phyloP scores from a whole-genome alignment of 2,888 invertebrate species.

The Oscheius sp. region DNA sequence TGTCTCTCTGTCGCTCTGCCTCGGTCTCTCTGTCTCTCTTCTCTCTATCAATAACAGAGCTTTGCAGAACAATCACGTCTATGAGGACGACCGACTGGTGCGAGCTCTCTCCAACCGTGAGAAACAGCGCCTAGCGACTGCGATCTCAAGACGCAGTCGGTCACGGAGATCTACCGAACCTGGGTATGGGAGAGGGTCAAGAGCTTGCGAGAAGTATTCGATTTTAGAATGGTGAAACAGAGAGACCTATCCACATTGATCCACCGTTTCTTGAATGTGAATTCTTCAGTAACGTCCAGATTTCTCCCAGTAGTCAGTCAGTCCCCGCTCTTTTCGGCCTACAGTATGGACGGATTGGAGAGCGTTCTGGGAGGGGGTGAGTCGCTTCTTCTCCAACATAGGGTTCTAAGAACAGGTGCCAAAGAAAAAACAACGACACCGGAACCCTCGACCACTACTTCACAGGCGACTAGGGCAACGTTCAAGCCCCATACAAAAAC shows the following conservation, averaged over 20 bases:
- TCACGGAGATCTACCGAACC: background rate
- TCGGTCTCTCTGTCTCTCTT: background rate
- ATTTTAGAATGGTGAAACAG: slow-evolving; percentile 39
- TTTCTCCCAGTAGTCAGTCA: slow-evolving; percentile 55
- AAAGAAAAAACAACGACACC: background rate
- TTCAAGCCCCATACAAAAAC: slow-evolving; percentile 25
- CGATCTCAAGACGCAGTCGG: slow-evolving; percentile 24
- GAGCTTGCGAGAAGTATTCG: background rate
- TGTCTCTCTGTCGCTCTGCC: background rate
- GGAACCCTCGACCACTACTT: slow-evolving; percentile 1
- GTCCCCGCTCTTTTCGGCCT: slow-evolving; percentile 42
- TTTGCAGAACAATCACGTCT: slow-evolving; percentile 54
- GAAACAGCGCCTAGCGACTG: slow-evolving; percentile 47
- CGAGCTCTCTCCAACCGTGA: slow-evolving; percentile 55
- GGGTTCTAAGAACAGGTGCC: background rate
- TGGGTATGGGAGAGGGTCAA: slow-evolving; percentile 22
- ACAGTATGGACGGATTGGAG: slow-evolving; percentile 51
- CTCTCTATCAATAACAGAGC: no score
- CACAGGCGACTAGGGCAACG: slow-evolving; percentile 10
- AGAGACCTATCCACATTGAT: slow-evolving; percentile 52
- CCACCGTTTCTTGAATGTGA: slow-evolving; percentile 53
- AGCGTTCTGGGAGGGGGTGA: slow-evolving; percentile 39
- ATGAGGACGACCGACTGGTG: slow-evolving; percentile 51
- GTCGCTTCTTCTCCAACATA: background rate
- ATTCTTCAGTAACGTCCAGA: slow-evolving; percentile 52